A percentile compares a stretch with the other conserved stretches of the same genome.
These are phyloP conservation scores for Acipenser oxyrinchus DNA, from an alignment of 2,797 vertebrate species.

Conservation along the genomic window DNA sequence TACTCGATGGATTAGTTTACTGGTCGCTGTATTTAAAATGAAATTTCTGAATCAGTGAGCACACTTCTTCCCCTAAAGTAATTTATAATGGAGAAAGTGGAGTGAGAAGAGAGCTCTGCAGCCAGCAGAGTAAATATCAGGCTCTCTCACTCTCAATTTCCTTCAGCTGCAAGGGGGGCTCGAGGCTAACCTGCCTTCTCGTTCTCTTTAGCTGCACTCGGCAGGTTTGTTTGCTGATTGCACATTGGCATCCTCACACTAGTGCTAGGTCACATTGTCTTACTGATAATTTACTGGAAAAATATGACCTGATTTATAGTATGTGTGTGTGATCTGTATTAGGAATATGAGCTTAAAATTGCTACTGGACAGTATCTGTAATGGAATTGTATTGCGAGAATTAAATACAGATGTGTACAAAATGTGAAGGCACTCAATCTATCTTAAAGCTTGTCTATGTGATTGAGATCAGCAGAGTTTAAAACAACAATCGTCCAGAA, in stretches of 20 bases:
- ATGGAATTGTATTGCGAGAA: too few relatives aligned
- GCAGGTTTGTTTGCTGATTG: conserved; percentile 33
- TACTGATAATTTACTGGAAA: neutral
- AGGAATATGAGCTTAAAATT: too few relatives aligned
- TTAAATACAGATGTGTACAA: too few relatives aligned
- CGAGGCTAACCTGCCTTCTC: conserved; percentile 3
- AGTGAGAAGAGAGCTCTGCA: conserved; percentile 12
- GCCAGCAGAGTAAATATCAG: conserved; percentile 22
- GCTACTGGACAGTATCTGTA: too few relatives aligned
- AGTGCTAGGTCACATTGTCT: conserved; percentile 25
- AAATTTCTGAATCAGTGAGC: conserved; percentile 34
- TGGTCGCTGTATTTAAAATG: conserved; percentile 30
- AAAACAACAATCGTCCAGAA: too few relatives aligned
- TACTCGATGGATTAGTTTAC: conserved; percentile 28
- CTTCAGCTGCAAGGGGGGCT: too few relatives aligned
- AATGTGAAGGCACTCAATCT: too few relatives aligned
- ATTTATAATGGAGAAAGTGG: conserved; percentile 24
- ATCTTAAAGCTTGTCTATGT: too few relatives aligned
- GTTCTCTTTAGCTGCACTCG: neutral
- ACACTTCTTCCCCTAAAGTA: conserved; percentile 21
- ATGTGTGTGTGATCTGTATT: too few relatives aligned
- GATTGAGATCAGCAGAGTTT: too few relatives aligned
- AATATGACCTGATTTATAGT: too few relatives aligned
- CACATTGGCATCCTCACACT: conserved; percentile 16
- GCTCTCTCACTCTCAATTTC: conserved; percentile 8